Percentiles rank a stretch among this genome's conserved stretches.
These are phyloP conservation scores for Aspiorhynchus laticeps DNA, from an alignment of 2,113 vertebrate species.

Conservation along the genomic window DNA sequence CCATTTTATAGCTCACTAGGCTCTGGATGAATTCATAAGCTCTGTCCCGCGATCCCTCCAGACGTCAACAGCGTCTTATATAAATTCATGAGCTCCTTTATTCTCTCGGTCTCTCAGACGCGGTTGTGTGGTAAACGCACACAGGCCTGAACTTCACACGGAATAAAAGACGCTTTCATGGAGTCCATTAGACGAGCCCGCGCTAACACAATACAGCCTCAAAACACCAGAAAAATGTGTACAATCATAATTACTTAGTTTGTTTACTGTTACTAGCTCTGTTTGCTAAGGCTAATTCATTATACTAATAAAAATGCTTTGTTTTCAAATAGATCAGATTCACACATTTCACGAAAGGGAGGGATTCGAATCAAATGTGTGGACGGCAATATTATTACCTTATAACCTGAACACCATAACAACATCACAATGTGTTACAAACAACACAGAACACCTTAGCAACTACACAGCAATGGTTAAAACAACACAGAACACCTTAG, in stretches of 20 bases:
- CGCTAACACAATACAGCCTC: neutral
- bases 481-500: neutral
- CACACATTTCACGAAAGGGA: neutral
- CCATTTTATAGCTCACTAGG: constrained; percentile 77
- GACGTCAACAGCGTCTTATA: constrained; percentile 65
- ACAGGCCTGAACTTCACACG: neutral
- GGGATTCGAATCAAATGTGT: neutral
- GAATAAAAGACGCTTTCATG: constrained; percentile 26
- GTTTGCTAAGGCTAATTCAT: neutral
- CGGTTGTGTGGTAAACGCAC: constrained; percentile 18
- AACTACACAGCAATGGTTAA: neutral
- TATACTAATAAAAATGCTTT: neutral
- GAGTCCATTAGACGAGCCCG: neutral
- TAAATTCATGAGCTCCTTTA: constrained; percentile 70
- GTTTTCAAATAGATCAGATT: neutral
- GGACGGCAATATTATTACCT: neutral
- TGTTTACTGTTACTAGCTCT: neutral
- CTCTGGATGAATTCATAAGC: constrained; percentile 72
- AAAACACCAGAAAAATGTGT: neutral
- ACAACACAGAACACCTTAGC: neutral
- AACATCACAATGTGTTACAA: neutral
- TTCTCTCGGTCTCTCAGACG: constrained; percentile 58
- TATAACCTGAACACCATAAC: neutral
- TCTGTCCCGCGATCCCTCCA: constrained; percentile 58
- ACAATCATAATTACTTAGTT: too few relatives aligned